Evolutionary conservation across 2,113 vertebrate genomes (phyloP).

Genomic region (Anarrhichthys ocellatus): DNA sequence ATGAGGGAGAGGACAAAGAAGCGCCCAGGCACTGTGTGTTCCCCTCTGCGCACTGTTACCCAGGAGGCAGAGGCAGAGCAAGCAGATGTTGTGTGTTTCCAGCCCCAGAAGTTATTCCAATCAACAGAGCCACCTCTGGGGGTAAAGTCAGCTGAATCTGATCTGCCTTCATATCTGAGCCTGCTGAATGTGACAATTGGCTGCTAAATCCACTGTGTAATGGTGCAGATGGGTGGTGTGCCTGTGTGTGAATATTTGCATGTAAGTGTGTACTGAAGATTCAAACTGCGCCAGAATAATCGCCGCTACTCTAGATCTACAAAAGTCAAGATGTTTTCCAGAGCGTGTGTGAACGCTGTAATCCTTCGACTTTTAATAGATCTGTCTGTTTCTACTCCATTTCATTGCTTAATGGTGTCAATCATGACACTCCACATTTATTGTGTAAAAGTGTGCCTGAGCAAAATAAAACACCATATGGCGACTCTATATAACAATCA

Average conservation of each 20-base stretch:
- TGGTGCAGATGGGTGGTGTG: constrained; percentile 57
- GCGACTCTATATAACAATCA: constrained; percentile 23
- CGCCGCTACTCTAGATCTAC: not conserved
- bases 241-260: constrained; percentile 19
- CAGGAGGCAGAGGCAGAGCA: constrained; percentile 46
- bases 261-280: constrained; percentile 29
- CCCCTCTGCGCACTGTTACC: constrained; percentile 44
- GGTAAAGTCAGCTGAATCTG: constrained; percentile 61
- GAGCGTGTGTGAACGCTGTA: constrained; percentile 2
- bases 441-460: constrained; percentile 39
- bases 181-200: constrained; percentile 59
- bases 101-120: constrained; percentile 64
- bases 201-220: constrained; percentile 73
- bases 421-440: constrained; percentile 35
- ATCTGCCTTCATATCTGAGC: constrained; percentile 65
- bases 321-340: constrained; percentile 25
- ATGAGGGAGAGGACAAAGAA: constrained; percentile 36
- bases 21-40: constrained; percentile 40
- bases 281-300: constrained; percentile 24
- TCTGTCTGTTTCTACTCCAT: constrained; percentile 51
- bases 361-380: constrained; percentile 52
- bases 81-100: constrained; percentile 68
- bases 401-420: constrained; percentile 56
- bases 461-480: constrained; percentile 70
- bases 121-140: constrained; percentile 69